These are phyloP conservation scores for Dipus sagitta DNA, from an alignment of 2,797 vertebrate genomes.

Conservation along the genomic window DNA sequence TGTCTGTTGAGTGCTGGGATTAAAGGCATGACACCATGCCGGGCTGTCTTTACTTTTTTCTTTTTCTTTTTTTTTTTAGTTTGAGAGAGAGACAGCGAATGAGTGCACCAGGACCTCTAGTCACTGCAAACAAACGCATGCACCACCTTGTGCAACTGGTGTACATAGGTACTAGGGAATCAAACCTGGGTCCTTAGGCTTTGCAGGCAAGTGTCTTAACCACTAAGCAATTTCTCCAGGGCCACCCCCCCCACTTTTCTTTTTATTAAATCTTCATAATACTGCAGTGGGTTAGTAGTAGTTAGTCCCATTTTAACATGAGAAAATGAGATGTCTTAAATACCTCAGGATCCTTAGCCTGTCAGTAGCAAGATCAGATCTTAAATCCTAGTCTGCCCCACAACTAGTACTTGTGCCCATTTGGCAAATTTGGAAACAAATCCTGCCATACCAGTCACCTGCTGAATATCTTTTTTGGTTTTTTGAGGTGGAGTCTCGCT, in stretches of 20 bases:
- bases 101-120: no score
- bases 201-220: no score
- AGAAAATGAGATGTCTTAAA: neutral
- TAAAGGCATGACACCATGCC: no score
- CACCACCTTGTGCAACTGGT: no score
- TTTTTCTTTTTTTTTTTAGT: no score
- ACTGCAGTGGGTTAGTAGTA: neutral
- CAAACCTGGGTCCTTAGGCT: no score
- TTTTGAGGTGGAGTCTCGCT: no score
- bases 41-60: no score
- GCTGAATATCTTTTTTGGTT: neutral
- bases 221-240: neutral
- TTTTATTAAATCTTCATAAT: slow-evolving; percentile 1
- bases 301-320: slow-evolving; percentile 17
- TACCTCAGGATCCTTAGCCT: neutral
- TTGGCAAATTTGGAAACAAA: neutral
- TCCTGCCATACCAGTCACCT: neutral
- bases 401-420: neutral
- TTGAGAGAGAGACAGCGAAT: no score
- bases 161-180: no score
- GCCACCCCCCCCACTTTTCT: neutral
- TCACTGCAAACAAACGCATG: no score
- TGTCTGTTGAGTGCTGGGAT: no score
- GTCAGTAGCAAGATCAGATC: neutral
- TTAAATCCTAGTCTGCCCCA: neutral